Base-by-base conservation (phyloP, 2,113 vertebrate genomes). In the Prolemur simus region DNA sequence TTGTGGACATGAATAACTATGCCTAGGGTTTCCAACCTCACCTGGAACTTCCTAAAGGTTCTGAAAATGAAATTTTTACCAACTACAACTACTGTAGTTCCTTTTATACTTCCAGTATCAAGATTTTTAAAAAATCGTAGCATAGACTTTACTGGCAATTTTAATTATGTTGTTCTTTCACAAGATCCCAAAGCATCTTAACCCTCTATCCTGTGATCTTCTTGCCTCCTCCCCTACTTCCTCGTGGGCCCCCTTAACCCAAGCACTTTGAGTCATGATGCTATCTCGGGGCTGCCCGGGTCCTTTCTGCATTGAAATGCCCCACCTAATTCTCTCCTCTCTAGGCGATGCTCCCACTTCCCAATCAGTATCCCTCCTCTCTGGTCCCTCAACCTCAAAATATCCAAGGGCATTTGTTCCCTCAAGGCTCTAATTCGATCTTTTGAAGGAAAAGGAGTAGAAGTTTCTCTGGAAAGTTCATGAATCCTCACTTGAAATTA, bases 151-250 rank as follows among this genome's bases (percentile, higher is more conserved):
- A 18, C n/a, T 76, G 69, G 39, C 3, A 74, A 32, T 39, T 90
- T 96, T 47, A 84, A 47, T 91, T 74, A 45, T 91, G n/a, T 66
- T 68, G 32, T 96, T 87, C 77, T 88, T 76, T 69, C 42, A 91
- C 86, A 83, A 49, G 49, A 39, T 58, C 60, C 37, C 66, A 81
- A 45, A 27, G 37, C 4, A 56, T 76, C 77, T 34, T 71, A 34
- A 83, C 13, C 45, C 2, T 82, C 54, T 80, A 32, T 21, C 29
- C 27, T 74, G 5, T 77, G 64, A 86, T 3, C 71, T 58, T 69
- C 71, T 93, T 93, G 12, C 15, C 47, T 73, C 29, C n/a, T 29
- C 84, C 27, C 14, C 45, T 91, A 20, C 9, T 87, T 74, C 80
- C 42, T 27, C 23, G 6, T 45, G 3, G 74, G 39, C 83, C 18